Evolutionary conservation across 2,888 invertebrate species (phyloP).

Genomic region (Melitaea athalia): DNA sequence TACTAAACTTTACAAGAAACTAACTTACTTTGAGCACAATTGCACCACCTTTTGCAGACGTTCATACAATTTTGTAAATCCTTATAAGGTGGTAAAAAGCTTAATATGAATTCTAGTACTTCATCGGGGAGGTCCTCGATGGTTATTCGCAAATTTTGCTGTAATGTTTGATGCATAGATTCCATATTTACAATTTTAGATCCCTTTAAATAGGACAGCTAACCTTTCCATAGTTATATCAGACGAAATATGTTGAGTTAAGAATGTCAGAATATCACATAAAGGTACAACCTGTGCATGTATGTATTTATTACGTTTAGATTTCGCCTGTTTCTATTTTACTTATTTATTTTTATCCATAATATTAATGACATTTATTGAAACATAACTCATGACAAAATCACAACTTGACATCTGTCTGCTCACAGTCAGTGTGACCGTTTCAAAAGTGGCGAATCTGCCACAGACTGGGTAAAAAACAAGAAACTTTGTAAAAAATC

Average conservation of each 20-base stretch:
- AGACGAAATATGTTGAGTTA: neutral
- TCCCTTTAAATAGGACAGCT: conserved; percentile 2
- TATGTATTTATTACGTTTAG: conserved; percentile 1
- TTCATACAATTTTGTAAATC: conserved; percentile 93
- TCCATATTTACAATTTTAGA: conserved; percentile 55
- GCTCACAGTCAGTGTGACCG: too few species aligned
- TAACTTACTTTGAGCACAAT: conserved; percentile 90
- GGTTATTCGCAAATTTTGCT: conserved; percentile 61
- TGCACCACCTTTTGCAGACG: conserved; percentile 94
- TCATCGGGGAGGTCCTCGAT: conserved; percentile 93
- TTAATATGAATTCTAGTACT: conserved; percentile 95
- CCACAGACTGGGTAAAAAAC: too few species aligned
- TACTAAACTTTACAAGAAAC: neutral
- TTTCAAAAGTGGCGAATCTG: too few species aligned
- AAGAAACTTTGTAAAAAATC: too few species aligned
- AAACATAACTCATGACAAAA: neutral
- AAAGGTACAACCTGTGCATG: conserved; percentile 4
- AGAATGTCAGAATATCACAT: neutral
- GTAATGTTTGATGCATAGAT: conserved; percentile 59
- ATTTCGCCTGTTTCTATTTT: conserved; percentile 13
- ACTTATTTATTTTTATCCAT: neutral
- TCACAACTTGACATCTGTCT: neutral
- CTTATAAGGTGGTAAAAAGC: conserved; percentile 93
- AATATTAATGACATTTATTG: conserved; percentile 1
- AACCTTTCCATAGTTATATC: conserved; percentile 19